Percentiles rank a stretch among this genome's conserved stretches.
These are phyloP conservation scores for Epirrhoe alternata DNA, from an alignment of 2,888 invertebrate species.

Conservation along the genomic window DNA sequence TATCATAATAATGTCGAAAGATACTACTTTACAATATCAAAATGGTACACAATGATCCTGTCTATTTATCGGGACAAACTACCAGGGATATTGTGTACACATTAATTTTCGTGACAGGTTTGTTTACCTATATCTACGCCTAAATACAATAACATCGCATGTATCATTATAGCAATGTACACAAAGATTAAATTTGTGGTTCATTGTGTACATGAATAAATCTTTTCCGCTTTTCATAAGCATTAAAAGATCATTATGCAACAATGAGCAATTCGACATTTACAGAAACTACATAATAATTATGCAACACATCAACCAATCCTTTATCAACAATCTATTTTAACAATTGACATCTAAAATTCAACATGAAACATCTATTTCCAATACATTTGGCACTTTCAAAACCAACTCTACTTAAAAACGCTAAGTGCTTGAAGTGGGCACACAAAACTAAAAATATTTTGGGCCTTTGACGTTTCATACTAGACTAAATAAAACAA, in stretches of 20 bases:
- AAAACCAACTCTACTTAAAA: neutral
- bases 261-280: constrained; percentile 15
- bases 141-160: no score
- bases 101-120: neutral
- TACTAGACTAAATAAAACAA: no score
- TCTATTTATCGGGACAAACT: neutral
- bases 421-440: no score
- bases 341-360: constrained; percentile 43
- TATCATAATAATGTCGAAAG: neutral
- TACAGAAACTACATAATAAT: constrained; percentile 2
- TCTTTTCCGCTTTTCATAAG: neutral
- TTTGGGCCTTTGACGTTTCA: no score
- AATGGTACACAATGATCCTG: constrained; percentile 3
- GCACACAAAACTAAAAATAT: no score
- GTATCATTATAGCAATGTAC: no score
- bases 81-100: neutral
- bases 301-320: constrained; percentile 4
- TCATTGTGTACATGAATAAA: neutral
- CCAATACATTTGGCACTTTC: neutral
- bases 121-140: no score
- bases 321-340: constrained; percentile 6
- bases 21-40: neutral
- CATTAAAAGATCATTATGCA: neutral
- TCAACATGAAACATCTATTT: constrained; percentile 35
- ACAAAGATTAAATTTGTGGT: neutral